Evolutionary conservation across 1,140 invertebrate genomes (phyloP), one percentile per base, ranked within the genome.

Genomic region (Drosophila sturtevanti): DNA sequence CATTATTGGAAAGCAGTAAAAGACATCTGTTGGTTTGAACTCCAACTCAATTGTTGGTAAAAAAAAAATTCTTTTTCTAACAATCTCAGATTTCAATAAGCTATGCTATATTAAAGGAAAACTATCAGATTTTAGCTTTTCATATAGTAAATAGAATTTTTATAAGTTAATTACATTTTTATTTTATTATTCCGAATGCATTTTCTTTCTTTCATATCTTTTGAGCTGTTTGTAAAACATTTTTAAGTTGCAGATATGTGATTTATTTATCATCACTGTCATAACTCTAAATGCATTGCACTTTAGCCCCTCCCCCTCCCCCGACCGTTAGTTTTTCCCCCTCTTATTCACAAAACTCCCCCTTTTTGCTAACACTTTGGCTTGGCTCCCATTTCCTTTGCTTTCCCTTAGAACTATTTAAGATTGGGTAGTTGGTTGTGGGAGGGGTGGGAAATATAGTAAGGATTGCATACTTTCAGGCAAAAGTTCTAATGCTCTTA

Each of bases 401-500:
- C n/a, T 16, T 34, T 31, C 14, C 12, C 34, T 34, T 34, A 4
- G 9, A 56, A 56, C 54, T 56, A 27, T 34, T 31, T 16, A 34
- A 56, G 54, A n/a, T n/a, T n/a, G n/a, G n/a, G n/a, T n/a, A n/a
- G n/a, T n/a, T n/a, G n/a, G n/a, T n/a, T n/a, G n/a, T n/a, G n/a
- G n/a, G n/a, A 6, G 18, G 18, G 41, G 41, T 10, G 41, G 18
- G 16, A 9, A 14, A 16, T 48, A 21, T 48, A 9, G 41, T 48
- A 48, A 48, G 41, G 24, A 56, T 34, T 56, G 54, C 54, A 56
- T 56, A 63, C 48, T 31, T 72, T 52, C 18, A 68, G 74, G 72
- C 63, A 72, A 68, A 75, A 75, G 72, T 75, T 75, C 72, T 75
- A 75, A 75, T 75, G 72, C 72, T 75, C 72, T 75, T 75, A 75